Base-by-base conservation (phyloP, 2,113 vertebrate species). In the Toxostoma redivivum region DNA sequence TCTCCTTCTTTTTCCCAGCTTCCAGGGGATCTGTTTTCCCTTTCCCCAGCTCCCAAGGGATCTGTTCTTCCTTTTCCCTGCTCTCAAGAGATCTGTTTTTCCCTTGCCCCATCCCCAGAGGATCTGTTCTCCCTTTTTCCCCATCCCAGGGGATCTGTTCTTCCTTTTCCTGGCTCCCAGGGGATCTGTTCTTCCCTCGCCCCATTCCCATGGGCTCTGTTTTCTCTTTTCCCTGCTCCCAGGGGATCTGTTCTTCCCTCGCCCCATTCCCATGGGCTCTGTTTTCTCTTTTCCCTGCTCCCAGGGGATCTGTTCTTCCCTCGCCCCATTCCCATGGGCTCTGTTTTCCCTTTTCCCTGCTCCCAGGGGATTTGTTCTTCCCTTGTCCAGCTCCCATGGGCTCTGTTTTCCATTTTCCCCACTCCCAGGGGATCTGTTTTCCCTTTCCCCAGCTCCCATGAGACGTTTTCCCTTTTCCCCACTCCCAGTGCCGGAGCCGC, bases 251-350 rank as follows among this genome's bases (percentile, higher is more conserved):
- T 44, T 17, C 8, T 17, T 31, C 35, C 48, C 1, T 20, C 21
- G 1, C 14, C 33, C 6, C 0, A 0, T 19, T 58, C 54, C 42
- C 20, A 47, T 4, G 54, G 33, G 42, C 57, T 47, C 1, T 60
- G 27, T 48, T n/a, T 4, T 37, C 6, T 16, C 37, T 1, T 40
- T 31, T 0, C n/a, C 44, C 10, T 0, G 1, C 20, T 60, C 42
- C 54, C 72, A 35, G 3, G 15, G 33, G 15, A 38, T 31, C 1
- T 23, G 20, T 24, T 58, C 0, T 56, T 2, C 30, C 44, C 4
- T 27, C 19, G 4, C 5, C 18, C 35, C 1, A 7, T 25, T 30
- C 47, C 65, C n/a, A 30, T 14, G 66, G 66, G 8, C 27, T 27
- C 15, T 17, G 35, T 12, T 50, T 8, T 50, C 14, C 48, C 13